phyloP scores from a whole-genome alignment of 37 sponge, comb jelly and placozoan genomes.

The Aphrocallistes beatrix region DNA sequence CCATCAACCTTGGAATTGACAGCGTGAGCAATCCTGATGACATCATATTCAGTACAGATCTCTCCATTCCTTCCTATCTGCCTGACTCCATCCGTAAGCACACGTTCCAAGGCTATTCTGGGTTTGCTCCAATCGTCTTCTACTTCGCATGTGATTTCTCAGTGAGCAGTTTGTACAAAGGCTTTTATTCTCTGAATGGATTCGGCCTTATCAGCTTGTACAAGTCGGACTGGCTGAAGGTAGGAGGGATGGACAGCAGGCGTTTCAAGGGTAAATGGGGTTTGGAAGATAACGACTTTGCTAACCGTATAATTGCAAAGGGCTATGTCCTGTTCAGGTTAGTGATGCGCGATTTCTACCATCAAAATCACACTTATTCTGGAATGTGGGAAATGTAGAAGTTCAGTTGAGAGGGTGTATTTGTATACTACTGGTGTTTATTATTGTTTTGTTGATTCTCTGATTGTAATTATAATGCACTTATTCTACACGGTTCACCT shows the following conservation, averaged over 20 bases:
- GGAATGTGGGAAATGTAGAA: slow-evolving; percentile 10
- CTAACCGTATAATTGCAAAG: not conserved
- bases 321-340: not conserved
- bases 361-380: not conserved
- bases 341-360: slow-evolving; percentile 6
- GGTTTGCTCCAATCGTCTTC: not conserved
- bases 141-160: not conserved
- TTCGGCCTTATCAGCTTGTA: slow-evolving; percentile 11
- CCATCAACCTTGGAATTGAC: not conserved
- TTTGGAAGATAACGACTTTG: slow-evolving; percentile 2
- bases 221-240: slow-evolving; percentile 15
- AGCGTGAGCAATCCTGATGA: not conserved
- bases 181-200: not conserved
- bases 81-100: slow-evolving; percentile 4
- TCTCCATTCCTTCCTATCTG: not conserved
- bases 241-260: not conserved
- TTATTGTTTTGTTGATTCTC: not conserved
- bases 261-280: slow-evolving; percentile 20
- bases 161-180: not conserved
- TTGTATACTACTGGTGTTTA: not conserved
- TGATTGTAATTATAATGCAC: too few species aligned
- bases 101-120: slow-evolving; percentile 1
- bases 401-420: too few species aligned
- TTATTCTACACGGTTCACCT: too few species aligned
- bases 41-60: not conserved